phyloP scores from a whole-genome alignment of 23 tunicate genomes.

The Styela clava region DNA sequence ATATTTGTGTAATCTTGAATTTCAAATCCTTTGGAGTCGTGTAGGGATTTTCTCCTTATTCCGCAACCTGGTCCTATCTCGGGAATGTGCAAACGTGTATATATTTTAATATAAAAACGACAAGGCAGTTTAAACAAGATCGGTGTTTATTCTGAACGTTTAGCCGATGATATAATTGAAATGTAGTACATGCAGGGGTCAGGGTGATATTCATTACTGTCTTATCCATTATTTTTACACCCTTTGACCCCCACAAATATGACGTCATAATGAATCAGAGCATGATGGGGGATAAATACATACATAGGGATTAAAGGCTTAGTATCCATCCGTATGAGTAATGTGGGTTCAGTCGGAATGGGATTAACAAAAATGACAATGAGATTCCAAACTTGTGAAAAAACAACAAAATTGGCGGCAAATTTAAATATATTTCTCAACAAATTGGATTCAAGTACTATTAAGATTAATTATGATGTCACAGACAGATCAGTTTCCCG shows the following conservation, averaged over 20 bases:
- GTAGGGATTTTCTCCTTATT: no score
- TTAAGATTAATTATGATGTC: conserved; percentile 28
- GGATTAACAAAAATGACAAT: conserved; percentile 22
- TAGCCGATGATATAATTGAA: neutral
- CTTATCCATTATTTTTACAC: neutral
- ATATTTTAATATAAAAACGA: no score
- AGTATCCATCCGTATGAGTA: conserved; percentile 33
- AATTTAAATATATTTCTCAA: conserved; percentile 2
- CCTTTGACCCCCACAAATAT: conserved; percentile 4
- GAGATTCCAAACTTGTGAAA: conserved; percentile 5
- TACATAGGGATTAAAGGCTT: conserved; percentile 35
- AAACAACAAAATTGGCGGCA: conserved; percentile 5
- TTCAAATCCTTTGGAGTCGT: no score
- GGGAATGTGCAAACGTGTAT: no score
- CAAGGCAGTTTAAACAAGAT: no score
- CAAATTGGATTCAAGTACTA: conserved; percentile 12
- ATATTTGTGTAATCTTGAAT: no score
- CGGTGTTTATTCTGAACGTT: no score
- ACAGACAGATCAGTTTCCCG: neutral
- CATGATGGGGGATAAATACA: conserved; percentile 34
- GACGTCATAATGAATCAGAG: conserved; percentile 16
- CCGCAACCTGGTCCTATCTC: no score
- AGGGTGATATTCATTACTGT: neutral
- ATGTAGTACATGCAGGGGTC: neutral
- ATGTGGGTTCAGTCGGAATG: conserved; percentile 3